Evolutionary conservation across 2,113 vertebrate species (phyloP).

Genomic region (human (Homo sapiens)): DNA sequence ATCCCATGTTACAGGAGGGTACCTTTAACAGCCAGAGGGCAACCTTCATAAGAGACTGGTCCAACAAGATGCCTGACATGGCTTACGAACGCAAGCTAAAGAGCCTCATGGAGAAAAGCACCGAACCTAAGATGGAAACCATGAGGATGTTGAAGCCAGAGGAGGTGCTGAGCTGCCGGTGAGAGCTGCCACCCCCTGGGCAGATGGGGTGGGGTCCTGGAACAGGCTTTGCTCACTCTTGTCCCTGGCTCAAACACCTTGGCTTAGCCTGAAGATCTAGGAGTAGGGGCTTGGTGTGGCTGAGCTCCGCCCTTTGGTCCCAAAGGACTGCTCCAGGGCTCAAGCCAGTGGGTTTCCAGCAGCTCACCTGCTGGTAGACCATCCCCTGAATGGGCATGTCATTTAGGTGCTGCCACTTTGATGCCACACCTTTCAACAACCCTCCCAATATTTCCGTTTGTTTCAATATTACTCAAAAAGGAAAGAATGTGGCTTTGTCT

Average conservation of each 20-base stretch:
- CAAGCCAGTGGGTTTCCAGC: neutral
- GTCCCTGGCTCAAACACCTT: too few species aligned
- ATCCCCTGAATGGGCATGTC: rapidly evolving
- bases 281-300: rapidly evolving
- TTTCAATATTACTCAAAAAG: neutral
- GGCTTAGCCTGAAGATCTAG: neutral
- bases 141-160: slow-evolving; percentile 68
- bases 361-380: rapidly evolving
- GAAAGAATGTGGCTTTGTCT: neutral
- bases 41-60: slow-evolving; percentile 12
- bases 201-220: rapidly evolving
- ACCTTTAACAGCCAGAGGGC: neutral
- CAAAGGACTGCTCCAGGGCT: neutral
- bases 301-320: neutral
- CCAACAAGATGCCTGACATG: neutral
- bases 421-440: neutral
- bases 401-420: neutral
- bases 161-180: slow-evolving; percentile 82
- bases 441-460: neutral
- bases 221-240: rapidly evolving
- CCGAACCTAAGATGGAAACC: neutral
- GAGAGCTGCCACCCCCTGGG: neutral
- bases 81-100: slow-evolving; percentile 68
- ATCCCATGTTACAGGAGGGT: neutral
- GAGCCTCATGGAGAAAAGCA: slow-evolving; percentile 63